A percentile compares a stretch with the other conserved stretches of the same genome.
Conservation (phyloP, 2,113 vertebrate species). For the Tragulus kanchil region DNA sequence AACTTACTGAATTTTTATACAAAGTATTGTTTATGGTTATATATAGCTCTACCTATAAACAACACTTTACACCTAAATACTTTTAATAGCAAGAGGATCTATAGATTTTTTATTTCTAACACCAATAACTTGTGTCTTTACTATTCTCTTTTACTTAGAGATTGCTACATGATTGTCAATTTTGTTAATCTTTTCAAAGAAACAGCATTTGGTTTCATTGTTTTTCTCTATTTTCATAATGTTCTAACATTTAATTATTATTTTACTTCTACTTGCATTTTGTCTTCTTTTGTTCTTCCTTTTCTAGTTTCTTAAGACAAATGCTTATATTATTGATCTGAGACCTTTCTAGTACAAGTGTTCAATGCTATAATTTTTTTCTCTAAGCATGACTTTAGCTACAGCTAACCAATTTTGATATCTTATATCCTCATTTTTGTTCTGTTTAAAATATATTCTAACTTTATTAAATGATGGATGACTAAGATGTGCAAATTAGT, state of each 20-base stretch:
- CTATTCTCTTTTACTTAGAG: not conserved
- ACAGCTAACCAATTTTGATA: not conserved
- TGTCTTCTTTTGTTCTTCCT: not conserved
- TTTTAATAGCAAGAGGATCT: not conserved
- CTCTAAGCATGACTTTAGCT: not conserved
- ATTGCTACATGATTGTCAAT: not conserved
- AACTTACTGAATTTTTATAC: not conserved
- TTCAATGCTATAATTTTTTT: not conserved
- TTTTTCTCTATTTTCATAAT: not conserved
- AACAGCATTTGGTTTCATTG: not conserved
- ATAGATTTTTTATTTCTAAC: not conserved
- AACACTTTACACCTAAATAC: not conserved
- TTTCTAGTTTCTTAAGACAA: not conserved
- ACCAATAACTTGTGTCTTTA: not conserved
- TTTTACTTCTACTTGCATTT: not conserved
- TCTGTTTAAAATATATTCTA: not conserved
- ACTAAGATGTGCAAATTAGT: not conserved
- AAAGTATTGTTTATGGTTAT: not conserved
- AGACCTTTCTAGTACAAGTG: not conserved
- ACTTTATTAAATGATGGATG: not conserved
- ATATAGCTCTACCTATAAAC: not conserved
- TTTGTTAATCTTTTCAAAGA: not conserved
- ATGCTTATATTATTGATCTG: not conserved
- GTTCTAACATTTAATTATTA: not conserved
- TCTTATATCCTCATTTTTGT: not conserved